These are phyloP conservation scores for Melieria omissa DNA, from an alignment of 2,888 invertebrate genomes.

Conservation along the genomic window DNA sequence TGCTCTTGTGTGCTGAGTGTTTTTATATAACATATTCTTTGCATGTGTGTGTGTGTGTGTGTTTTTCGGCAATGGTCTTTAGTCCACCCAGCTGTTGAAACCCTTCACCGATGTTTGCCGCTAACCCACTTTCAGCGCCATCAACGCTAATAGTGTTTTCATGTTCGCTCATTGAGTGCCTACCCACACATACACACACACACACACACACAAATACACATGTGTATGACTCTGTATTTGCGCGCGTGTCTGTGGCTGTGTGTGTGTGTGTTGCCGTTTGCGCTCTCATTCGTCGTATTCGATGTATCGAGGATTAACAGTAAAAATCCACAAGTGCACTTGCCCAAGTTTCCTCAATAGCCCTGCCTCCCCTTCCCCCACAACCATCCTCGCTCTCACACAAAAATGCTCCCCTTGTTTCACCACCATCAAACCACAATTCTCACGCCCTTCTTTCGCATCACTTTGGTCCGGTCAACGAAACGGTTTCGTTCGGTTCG, in stretches of 20 bases:
- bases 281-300: constrained; percentile 13
- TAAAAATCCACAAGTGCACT: not conserved
- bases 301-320: constrained; percentile 37
- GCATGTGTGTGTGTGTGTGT: not conserved
- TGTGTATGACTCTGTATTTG: not conserved
- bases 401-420: no score
- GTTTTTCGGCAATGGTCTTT: not conserved
- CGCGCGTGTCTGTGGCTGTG: not conserved
- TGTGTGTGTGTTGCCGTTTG: not conserved
- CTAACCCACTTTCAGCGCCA: constrained; percentile 3
- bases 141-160: constrained; percentile 46
- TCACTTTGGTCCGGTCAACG: no score
- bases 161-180: constrained; percentile 31
- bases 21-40: not conserved
- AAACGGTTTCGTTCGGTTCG: no score
- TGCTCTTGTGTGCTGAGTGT: not conserved
- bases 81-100: not conserved
- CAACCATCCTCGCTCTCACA: no score
- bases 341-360: not conserved
- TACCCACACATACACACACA: constrained; percentile 1
- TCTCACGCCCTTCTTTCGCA: no score
- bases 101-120: not conserved
- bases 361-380: no score
- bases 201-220: not conserved
- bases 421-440: no score